phyloP scores from a whole-genome alignment of 2,797 vertebrate species.

The Hipposideros larvatus region DNA sequence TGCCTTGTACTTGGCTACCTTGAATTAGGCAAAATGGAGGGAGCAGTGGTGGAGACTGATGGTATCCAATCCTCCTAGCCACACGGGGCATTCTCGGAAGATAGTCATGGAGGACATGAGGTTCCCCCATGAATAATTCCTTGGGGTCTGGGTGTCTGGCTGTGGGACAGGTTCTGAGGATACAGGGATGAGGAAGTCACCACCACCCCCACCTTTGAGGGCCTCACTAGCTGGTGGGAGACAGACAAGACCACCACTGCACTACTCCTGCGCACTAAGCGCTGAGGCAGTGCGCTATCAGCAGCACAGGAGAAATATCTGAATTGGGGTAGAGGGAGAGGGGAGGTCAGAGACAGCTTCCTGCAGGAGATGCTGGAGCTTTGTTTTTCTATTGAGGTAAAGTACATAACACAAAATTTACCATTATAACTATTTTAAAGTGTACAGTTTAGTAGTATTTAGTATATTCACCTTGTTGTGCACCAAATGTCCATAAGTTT shows the following conservation, averaged over 20 bases:
- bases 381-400: neutral
- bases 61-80: neutral
- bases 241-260: neutral
- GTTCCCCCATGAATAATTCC: neutral
- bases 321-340: too few species aligned
- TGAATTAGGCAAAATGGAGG: neutral
- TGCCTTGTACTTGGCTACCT: neutral
- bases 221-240: neutral
- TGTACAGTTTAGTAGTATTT: neutral
- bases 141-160: neutral
- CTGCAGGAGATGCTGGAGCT: neutral
- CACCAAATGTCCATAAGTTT: neutral
- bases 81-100: neutral
- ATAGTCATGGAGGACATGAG: rapidly evolving
- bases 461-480: neutral
- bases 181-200: neutral
- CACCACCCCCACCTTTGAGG: neutral
- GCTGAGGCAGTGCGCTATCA: rapidly evolving
- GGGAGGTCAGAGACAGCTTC: neutral
- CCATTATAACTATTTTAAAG: neutral
- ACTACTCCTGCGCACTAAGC: neutral
- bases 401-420: neutral
- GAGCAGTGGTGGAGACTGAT: neutral
- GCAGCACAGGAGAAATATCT: neutral
- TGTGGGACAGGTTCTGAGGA: neutral